Evolutionary conservation across 1,140 invertebrate species (phyloP).

Genomic region (Heliconius hewitsoni): DNA sequence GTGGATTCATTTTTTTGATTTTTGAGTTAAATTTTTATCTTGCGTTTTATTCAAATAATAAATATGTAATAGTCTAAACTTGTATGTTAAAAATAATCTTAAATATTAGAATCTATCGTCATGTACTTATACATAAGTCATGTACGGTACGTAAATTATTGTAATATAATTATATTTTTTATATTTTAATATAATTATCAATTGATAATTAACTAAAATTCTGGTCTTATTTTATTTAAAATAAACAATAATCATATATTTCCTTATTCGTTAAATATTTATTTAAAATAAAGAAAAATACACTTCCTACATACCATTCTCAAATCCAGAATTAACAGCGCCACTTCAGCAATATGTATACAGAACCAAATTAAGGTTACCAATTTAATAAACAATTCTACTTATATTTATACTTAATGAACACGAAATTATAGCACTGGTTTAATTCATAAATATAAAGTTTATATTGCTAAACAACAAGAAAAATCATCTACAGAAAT

Average conservation of each 20-base stretch:
- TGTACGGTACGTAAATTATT: too few species aligned
- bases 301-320: not conserved
- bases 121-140: too few species aligned
- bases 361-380: not conserved
- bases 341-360: not conserved
- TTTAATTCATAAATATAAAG: constrained; percentile 21
- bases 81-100: too few species aligned
- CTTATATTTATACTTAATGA: not conserved
- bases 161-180: too few species aligned
- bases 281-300: not conserved
- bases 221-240: too few species aligned
- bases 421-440: constrained; percentile 6
- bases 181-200: too few species aligned
- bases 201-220: too few species aligned
- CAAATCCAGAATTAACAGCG: not conserved
- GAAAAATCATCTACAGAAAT: not conserved
- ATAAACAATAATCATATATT: not conserved
- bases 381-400: not conserved
- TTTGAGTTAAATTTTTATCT: too few species aligned
- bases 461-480: not conserved
- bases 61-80: too few species aligned
- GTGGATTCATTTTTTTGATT: too few species aligned
- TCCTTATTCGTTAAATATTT: not conserved
- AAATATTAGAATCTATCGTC: too few species aligned
- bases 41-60: too few species aligned